Percentiles rank a stretch among this genome's conserved stretches.
Conservation (phyloP, 2,113 vertebrate genomes). For the Sander lucioperca region DNA sequence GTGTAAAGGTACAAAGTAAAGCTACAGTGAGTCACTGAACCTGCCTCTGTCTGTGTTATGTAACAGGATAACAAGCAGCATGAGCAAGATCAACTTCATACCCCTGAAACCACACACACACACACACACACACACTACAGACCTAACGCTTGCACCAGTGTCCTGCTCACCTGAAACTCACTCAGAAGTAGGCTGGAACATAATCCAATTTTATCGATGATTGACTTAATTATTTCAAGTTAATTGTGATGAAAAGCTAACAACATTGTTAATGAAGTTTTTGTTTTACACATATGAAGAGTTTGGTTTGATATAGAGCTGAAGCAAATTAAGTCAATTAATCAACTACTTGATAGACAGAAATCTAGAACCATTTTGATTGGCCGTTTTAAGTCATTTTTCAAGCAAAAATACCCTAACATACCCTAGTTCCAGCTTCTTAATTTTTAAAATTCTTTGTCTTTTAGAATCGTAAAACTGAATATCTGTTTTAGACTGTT, state of each 20-base stretch:
- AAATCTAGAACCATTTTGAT: neutral
- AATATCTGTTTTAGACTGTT: neutral
- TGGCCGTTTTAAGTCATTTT: neutral
- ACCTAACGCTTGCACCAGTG: neutral
- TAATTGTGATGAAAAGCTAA: neutral
- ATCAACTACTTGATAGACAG: neutral
- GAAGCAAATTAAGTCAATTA: neutral
- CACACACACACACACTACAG: slow-evolving; percentile 3
- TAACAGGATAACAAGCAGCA: slow-evolving; percentile 18
- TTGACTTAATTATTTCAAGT: neutral
- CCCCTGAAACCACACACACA: neutral
- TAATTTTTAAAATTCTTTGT: neutral
- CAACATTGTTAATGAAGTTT: neutral
- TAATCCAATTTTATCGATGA: neutral
- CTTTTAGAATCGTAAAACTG: neutral
- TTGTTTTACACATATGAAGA: neutral
- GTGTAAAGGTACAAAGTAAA: neutral
- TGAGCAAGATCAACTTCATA: neutral
- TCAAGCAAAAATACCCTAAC: neutral
- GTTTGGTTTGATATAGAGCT: neutral
- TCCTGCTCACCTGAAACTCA: neutral
- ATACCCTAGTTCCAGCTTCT: neutral
- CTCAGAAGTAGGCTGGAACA: neutral
- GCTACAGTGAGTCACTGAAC: neutral
- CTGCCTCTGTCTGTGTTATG: neutral